phyloP scores from a whole-genome alignment of 1,140 invertebrate genomes.

The Octopus bimaculoides region DNA sequence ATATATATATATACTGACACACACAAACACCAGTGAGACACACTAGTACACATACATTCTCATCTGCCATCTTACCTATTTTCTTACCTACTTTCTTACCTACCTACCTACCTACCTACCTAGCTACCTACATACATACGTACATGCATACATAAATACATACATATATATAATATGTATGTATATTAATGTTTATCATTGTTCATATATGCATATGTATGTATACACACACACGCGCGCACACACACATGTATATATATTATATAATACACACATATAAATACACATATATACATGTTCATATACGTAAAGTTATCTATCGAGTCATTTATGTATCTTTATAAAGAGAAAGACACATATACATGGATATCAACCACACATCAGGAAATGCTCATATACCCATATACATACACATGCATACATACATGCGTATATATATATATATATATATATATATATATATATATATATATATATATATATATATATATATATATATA shows the following conservation, averaged over 20 bases:
- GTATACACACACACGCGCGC: neutral
- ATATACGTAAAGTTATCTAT: neutral
- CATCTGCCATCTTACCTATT: too few species aligned
- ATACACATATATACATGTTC: neutral
- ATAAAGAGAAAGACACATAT: neutral
- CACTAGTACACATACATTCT: too few species aligned
- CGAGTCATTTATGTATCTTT: neutral
- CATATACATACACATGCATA: neutral
- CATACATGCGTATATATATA: neutral
- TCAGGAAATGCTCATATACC: neutral
- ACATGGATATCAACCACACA: neutral
- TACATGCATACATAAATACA: neutral
- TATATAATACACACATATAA: neutral
- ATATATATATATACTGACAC: neutral
- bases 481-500: neutral
- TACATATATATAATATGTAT: neutral
- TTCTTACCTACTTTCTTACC: too few species aligned
- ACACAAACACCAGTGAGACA: neutral
- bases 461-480: neutral
- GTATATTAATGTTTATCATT: neutral
- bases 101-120: too few species aligned
- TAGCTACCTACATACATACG: too few species aligned
- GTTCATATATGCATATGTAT: neutral
- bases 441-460: conserved; percentile 2
- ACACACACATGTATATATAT: neutral